phyloP scores from a whole-genome alignment of 2,797 vertebrate species.

The Melanotaenia maccullochi region DNA sequence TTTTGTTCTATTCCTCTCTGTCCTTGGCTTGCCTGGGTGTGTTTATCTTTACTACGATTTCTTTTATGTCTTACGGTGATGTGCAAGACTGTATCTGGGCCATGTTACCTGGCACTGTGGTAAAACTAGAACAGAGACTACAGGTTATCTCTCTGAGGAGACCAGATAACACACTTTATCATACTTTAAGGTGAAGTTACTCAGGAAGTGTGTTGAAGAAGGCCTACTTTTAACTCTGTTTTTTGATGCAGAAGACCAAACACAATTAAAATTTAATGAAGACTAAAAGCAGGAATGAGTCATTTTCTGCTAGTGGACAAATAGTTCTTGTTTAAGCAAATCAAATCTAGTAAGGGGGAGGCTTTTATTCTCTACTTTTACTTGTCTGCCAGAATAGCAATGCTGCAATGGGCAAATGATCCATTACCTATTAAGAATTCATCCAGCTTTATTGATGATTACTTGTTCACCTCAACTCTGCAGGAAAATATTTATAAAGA shows the following conservation, averaged over 20 bases:
- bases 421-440: not conserved
- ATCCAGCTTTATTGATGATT: not conserved
- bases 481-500: not conserved
- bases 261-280: not conserved
- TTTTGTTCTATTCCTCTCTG: conserved; percentile 20
- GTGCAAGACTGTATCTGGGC: conserved; percentile 75
- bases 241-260: conserved; percentile 1
- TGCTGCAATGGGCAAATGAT: not conserved
- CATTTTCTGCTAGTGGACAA: conserved; percentile 2
- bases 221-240: conserved; percentile 51
- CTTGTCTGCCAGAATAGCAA: not conserved
- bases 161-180: conserved; percentile 66
- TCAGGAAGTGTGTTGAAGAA: conserved; percentile 50
- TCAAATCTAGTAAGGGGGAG: not conserved
- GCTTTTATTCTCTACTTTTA: not conserved
- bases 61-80: conserved; percentile 23
- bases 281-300: not conserved
- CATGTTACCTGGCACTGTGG: conserved; percentile 74
- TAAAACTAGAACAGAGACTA: conserved; percentile 77
- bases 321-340: conserved; percentile 6
- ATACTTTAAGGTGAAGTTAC: conserved; percentile 70
- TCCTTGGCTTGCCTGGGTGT: conserved; percentile 6
- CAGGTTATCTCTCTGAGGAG: conserved; percentile 75
- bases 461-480: conserved; percentile 3
- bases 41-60: conserved; percentile 13